Base-by-base conservation (phyloP, 2,113 vertebrate species). In the Trichechus manatus region DNA sequence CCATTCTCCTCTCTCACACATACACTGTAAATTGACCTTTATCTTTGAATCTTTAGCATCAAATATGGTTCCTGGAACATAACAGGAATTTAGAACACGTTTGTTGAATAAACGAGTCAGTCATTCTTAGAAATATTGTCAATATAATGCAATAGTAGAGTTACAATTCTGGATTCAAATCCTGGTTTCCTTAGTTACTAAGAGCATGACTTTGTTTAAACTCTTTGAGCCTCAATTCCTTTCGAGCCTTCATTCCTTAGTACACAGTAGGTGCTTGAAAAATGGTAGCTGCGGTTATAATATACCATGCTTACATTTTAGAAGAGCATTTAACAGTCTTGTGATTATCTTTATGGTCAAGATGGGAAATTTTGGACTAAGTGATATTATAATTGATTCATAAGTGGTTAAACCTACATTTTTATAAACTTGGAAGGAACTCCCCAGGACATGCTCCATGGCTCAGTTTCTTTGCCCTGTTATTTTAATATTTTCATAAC, bases 91-190 rank as follows among this genome's bases (percentile, higher is more conserved):
- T 75, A 88, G 29, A 77, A 61, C 15, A 29, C 29, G 5, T 29
- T 64, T 83, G 29, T 91, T 78, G 47, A 61, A 82, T 81, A 87
- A 94, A 50, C 74, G 53, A 74, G 39, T 66, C 19, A 61, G 14
- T 95, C 92, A 63, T 96, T 92, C 89, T 75, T 47, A 70, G 22
- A 87, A 82, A 29, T 91, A 63, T 25, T 20, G 39, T 87, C 61
- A 83, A 7, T 77, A 36, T 64, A 77, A 44, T 87, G 50, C 4
- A 39, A 8, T 31, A 23, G 75, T 94, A 9, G 27, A 53, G 22
- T 80, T 86, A 50, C 63, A 92, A 6, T 72, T 61, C 61, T 94
- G 50, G 74, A 78, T 68, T 2, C 50, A 82, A 23, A 25, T 78
- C 39, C n/a, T 91, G 59, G 47, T 33, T 88, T 66, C 23, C 17